Base-by-base conservation (phyloP, 2,113 vertebrate species). In the Catagonus wagneri region DNA sequence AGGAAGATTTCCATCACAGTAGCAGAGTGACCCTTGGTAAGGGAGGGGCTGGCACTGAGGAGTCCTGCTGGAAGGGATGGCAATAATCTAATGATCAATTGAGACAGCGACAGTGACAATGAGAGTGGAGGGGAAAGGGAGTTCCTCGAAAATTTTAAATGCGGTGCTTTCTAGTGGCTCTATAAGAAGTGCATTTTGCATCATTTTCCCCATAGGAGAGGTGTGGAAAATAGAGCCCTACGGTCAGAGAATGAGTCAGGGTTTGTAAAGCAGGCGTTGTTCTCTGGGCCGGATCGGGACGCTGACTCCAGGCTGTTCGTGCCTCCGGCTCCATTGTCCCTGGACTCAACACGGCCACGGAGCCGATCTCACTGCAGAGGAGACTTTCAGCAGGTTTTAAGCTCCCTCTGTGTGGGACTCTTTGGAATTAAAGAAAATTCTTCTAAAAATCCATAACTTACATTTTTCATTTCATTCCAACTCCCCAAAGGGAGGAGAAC, bases 381-480 rank as follows among this genome's bases (percentile, higher is more conserved):
- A 80, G 12, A 50, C 50, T 83, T 66, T n/a, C 34, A 89, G 58
- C 11, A 69, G 61, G 8, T 56, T 39, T 95, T 87, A 76, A 76
- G 20, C 10, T 66, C 81, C 58, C 22, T 81, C n/a, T 39, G 27
- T 83, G 58, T 56, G 78, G 78, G 39, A 39, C 7, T 88, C 16
- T 85, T 93, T 84, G 32, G 15, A 93, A 95, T 80, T 95, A 84
- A 89, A 76, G n/a, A 19, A 56, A 92, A 94, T 76, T 61, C 60
- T 86, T 89, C 80, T 94, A 69, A 83, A 56, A 68, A 68, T 66
- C 39, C 50, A 27, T 69, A 20, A 78, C n/a, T 87, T 69, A 39
- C 36, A n/a, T 56, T 96, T 87, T 80, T 65, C 12, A 81, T 85
- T 83, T 71, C 12, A 86, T 85, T 74, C 7, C 32, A 89, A 5